Evolutionary conservation across 2,888 invertebrate species (phyloP), one percentile per base, ranked within the genome.

Genomic region (Diaprepes abbreviatus): DNA sequence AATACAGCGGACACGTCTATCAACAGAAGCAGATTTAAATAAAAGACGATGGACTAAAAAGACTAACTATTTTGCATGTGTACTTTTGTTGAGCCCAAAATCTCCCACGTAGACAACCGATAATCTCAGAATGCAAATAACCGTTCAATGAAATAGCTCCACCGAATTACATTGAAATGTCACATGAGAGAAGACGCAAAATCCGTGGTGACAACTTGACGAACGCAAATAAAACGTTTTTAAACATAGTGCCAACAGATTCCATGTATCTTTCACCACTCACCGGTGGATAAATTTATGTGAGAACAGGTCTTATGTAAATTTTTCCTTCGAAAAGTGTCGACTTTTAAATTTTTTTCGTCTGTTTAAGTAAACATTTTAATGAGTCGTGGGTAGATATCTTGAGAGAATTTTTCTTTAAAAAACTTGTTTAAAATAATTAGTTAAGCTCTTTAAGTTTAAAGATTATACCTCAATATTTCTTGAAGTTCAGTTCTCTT

Each of bases 1-100:
- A 66, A 72, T 63, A 68, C 45, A 78, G 80, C 80, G 79, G 80
- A 79, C 81, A 80, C 81, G 81, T 82, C 81, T 79, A 80, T 82
- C 83, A 82, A 79, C 64, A 65, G 67, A 31, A 40, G 65, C 73
- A 74, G 76, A 82, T 82, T 82, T 82, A 76, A 82, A 83, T 82
- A 82, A 81, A 79, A 78, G 78, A 82, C 80, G 80, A 78, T 76
- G 76, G 78, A 67, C 70, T 65, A 68, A 71, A 70, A 74, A 71
- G 40, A 43, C 72, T 71, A 66, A 73, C 77, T 76, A 75, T 77
- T 81, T 81, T 80, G 79, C 80, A 80, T 80, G 76, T 74, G 75
- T 70, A 73, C 60, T 62, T 38, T 50, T 43, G 64, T 77, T 75
- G 76, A 77, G 73, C 77, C 78, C 73, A 78, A 80, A 81, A 80